Conservation (phyloP, 2,797 vertebrate genomes). For the Helicolenus hilgendorfi region DNA sequence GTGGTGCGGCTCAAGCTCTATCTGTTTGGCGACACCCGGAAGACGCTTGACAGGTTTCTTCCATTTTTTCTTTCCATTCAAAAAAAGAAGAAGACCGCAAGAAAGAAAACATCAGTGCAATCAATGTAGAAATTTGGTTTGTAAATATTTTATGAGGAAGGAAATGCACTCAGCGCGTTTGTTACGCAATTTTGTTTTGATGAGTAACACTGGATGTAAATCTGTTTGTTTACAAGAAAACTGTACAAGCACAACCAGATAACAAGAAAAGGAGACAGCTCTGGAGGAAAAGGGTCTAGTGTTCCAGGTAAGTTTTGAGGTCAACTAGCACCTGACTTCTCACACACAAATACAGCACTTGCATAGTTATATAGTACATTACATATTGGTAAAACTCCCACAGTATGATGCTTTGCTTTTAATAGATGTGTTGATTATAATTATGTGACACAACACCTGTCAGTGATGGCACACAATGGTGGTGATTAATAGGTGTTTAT, state of each 20-base stretch:
- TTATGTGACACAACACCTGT: neutral
- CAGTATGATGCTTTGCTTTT: neutral
- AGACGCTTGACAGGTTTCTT: too few species aligned
- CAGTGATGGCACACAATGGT: neutral
- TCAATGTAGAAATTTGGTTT: neutral
- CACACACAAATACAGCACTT: neutral
- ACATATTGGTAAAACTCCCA: neutral
- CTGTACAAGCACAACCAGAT: neutral
- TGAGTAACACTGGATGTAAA: neutral
- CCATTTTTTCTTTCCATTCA: too few species aligned
- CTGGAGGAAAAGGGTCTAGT: neutral
- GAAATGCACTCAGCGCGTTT: neutral
- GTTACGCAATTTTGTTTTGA: neutral
- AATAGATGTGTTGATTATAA: slow-evolving; percentile 18
- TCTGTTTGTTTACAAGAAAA: neutral
- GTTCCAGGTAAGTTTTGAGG: neutral
- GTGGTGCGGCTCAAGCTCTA: too few species aligned
- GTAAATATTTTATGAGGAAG: neutral
- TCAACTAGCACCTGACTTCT: neutral
- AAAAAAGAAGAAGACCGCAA: neutral
- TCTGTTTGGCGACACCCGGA: too few species aligned
- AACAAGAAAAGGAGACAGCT: neutral
- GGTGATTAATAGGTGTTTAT: neutral
- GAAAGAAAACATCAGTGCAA: neutral
- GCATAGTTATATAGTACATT: neutral